Conservation (phyloP, 2,113 vertebrate species). For the Mesembrinibis cayennensis region DNA sequence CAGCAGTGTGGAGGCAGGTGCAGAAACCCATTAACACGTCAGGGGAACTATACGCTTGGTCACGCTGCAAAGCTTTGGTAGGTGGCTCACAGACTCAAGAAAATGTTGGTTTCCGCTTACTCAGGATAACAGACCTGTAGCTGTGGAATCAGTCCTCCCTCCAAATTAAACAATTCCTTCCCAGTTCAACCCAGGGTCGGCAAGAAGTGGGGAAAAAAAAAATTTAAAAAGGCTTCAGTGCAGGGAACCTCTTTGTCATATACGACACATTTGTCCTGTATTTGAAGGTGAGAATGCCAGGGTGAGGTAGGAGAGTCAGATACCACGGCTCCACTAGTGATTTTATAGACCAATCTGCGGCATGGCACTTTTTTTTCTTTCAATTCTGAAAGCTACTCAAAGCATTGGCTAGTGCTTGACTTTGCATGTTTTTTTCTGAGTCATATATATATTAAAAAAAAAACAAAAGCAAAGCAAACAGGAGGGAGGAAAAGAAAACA, state of each 20-base stretch:
- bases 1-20: not conserved
- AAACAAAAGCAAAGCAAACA: not conserved
- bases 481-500: not conserved
- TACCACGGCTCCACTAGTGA: not conserved
- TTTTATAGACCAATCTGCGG: not conserved
- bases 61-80: not conserved
- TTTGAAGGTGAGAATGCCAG: not conserved
- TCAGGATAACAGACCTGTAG: not conserved
- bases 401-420: not conserved
- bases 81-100: not conserved
- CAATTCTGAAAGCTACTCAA: not conserved
- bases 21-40: not conserved
- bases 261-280: not conserved
- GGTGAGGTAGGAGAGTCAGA: not conserved
- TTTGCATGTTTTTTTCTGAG: not conserved
- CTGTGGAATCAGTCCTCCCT: not conserved
- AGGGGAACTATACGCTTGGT: not conserved
- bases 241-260: not conserved
- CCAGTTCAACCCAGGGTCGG: not conserved
- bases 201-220: not conserved
- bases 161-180: not conserved
- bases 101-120: not conserved
- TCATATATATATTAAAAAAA: not conserved
- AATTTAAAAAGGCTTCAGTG: not conserved
- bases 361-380: not conserved